phyloP scores from a whole-genome alignment of 2,113 vertebrate species.

The Ictalurus furcatus region DNA sequence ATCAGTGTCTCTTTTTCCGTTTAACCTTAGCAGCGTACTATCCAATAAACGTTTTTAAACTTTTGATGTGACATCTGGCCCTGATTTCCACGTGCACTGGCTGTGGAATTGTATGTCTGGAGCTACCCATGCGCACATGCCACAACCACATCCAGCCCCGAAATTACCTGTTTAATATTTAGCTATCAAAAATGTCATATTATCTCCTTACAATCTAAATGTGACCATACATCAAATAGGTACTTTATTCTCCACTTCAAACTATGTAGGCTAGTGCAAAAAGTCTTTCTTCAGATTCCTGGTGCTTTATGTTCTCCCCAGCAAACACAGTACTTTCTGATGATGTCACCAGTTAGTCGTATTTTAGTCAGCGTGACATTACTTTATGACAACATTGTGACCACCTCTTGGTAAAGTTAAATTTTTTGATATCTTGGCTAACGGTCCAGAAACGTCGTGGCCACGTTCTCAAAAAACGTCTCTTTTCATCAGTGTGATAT shows the following conservation, averaged over 20 bases:
- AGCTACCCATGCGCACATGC: background rate
- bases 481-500: no score
- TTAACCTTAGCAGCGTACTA: background rate
- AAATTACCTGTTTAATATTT: background rate
- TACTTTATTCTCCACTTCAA: background rate
- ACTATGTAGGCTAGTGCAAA: background rate
- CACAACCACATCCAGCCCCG: background rate
- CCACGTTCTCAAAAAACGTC: no score
- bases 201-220: background rate
- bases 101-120: background rate
- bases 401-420: no score
- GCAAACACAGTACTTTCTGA: no score
- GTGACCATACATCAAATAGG: background rate
- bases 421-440: no score
- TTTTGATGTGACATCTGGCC: background rate
- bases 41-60: background rate
- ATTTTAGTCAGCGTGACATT: no score
- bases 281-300: background rate
- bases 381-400: no score
- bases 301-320: background rate
- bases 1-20: background rate
- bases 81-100: background rate
- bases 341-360: no score
- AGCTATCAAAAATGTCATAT: background rate
- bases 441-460: no score